phyloP scores from a whole-genome alignment of 2,888 invertebrate species.

The Caenorhabditis virilis region DNA sequence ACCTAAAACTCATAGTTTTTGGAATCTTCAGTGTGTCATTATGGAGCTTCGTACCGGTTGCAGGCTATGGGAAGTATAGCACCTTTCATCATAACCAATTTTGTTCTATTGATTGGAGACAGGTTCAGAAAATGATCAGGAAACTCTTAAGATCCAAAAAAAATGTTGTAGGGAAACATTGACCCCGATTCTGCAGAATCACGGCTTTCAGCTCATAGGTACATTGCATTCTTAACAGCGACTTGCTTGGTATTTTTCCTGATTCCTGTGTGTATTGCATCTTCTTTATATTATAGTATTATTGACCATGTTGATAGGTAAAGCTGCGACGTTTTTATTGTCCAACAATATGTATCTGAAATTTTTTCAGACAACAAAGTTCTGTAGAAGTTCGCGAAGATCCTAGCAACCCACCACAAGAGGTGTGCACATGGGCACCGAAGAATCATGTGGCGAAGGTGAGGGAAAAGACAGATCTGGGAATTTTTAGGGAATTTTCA shows the following conservation, averaged over 20 bases:
- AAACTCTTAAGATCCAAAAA: too few relatives aligned
- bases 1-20: slow-evolving; percentile 41
- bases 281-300: slow-evolving; percentile 53
- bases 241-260: slow-evolving; percentile 58
- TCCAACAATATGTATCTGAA: too few relatives aligned
- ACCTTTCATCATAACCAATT: slow-evolving; percentile 46
- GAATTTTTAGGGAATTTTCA: too few relatives aligned
- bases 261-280: slow-evolving; percentile 55
- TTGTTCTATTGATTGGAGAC: slow-evolving; percentile 56
- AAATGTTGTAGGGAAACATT: slow-evolving; percentile 38
- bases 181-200: slow-evolving; percentile 27
- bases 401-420: slow-evolving; percentile 13
- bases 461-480: too few relatives aligned
- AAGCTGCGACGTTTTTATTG: background rate
- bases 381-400: slow-evolving; percentile 43
- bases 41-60: slow-evolving; percentile 47
- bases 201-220: slow-evolving; percentile 37
- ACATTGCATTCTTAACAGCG: slow-evolving; percentile 55
- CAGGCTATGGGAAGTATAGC: slow-evolving; percentile 53
- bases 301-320: slow-evolving; percentile 52
- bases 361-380: slow-evolving; percentile 22
- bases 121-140: too few relatives aligned
- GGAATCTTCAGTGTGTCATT: slow-evolving; percentile 23
- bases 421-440: slow-evolving; percentile 49
- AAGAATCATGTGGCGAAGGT: slow-evolving; percentile 51